Evolutionary conservation across 2,113 vertebrate species (phyloP).

Genomic region (Hassar affinis): DNA sequence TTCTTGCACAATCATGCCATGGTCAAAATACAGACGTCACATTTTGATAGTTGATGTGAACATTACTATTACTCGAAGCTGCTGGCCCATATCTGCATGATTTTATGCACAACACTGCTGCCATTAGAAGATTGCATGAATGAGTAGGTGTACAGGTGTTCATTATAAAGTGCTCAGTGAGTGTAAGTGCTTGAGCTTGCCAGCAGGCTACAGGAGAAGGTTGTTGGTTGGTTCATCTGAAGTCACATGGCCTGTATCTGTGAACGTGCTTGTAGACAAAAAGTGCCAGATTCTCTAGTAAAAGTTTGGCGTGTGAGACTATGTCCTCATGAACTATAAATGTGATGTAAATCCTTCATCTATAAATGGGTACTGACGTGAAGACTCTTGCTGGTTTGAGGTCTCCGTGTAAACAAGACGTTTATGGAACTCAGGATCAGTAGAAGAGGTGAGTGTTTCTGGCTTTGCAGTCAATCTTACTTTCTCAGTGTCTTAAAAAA

Average conservation of each 20-base stretch:
- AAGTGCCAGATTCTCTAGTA: not conserved
- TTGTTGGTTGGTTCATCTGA: not conserved
- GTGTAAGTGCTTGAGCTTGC: not conserved
- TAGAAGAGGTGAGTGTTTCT: constrained; percentile 21
- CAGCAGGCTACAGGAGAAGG: not conserved
- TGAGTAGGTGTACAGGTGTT: not conserved
- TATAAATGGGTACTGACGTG: constrained; percentile 30
- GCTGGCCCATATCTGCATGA: not conserved
- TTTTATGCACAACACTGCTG: not conserved
- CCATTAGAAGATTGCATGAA: not conserved
- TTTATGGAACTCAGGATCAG: constrained; percentile 8
- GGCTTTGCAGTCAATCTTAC: not conserved
- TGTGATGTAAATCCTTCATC: constrained; percentile 24
- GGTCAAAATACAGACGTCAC: not conserved
- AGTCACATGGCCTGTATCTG: not conserved
- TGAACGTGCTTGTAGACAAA: not conserved
- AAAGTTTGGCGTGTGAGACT: not conserved
- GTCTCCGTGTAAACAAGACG: not conserved
- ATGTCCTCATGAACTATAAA: not conserved
- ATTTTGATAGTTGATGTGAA: not conserved
- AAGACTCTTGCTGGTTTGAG: constrained; percentile 43
- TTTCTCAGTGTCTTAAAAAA: not conserved
- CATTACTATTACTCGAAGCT: not conserved
- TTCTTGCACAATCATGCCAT: not conserved
- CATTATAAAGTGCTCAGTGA: not conserved